A percentile compares a stretch with the other conserved stretches of the same genome.
Evolutionary conservation across 2,113 vertebrate species (phyloP).

Genomic region (Geothlypis trichas): DNA sequence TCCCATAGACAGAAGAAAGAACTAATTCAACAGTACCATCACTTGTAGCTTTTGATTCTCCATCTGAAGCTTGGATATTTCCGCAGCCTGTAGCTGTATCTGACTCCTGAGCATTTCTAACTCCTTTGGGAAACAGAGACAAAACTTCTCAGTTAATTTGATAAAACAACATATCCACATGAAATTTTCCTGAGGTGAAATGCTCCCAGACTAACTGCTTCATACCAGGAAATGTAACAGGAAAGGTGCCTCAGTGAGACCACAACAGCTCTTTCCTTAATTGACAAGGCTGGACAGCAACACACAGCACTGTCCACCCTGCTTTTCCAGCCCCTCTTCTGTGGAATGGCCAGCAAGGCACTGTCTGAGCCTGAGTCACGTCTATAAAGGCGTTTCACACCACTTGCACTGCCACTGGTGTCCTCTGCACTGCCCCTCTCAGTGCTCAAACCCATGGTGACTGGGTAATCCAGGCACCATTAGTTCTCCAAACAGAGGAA

Average conservation of each 20-base stretch:
- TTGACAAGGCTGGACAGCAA: background rate
- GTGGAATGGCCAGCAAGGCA: background rate
- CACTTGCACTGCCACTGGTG: no score
- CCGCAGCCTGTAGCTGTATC: conserved; percentile 78
- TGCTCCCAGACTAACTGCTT: background rate
- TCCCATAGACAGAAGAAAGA: background rate
- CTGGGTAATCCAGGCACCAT: background rate
- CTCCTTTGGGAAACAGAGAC: conserved; percentile 75
- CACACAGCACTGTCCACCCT: accelerated
- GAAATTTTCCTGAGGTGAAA: background rate
- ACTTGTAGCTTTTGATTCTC: conserved; percentile 84
- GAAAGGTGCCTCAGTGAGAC: background rate
- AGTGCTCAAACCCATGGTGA: background rate
- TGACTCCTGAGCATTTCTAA: conserved; percentile 82
- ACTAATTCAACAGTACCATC: conserved; percentile 71
- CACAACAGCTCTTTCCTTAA: background rate
- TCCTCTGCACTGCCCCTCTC: accelerated
- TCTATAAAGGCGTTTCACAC: background rate
- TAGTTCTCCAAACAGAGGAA: background rate
- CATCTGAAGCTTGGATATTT: conserved; percentile 82
- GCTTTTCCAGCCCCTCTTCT: background rate
- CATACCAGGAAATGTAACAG: accelerated
- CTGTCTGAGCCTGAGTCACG: background rate
- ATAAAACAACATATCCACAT: background rate
- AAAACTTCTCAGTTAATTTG: background rate